Evolutionary conservation across 2,113 vertebrate species (phyloP), one percentile per base, ranked within the genome.

Genomic region (Phasianus colchicus): DNA sequence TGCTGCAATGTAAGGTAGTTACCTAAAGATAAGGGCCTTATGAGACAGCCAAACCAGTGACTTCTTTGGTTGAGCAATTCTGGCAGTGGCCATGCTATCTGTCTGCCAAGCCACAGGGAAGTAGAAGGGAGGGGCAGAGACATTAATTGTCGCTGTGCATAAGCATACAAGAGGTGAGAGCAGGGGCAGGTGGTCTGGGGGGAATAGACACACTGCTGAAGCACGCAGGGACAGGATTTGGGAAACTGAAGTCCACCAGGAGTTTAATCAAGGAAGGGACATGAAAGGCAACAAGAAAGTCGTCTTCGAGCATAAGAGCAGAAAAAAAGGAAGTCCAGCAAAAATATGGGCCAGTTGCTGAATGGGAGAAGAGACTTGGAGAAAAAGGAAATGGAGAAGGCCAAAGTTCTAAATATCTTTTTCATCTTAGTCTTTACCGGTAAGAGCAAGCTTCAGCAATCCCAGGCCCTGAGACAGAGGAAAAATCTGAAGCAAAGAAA

Each of bases 21-120:
- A 85, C 54, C 71, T 86, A 71, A 94, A 93, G 52, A 47, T 50
- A 88, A 84, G 43, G 82, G 87, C 34, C 50, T 83, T 80, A 50
- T 77, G 77, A 3, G 42, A 80, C 60, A 94, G 58, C 36, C 82
- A 73, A 94, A 83, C 42, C 54, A 66, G 93, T 87, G 57, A 87
- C 66, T 66, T 85, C 64, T 91, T 85, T 66, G 7, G 29, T 65
- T 63, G 64, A 91, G 72, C 64, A 88, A 12, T 89, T 91, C 91
- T 95, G 87, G 84, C 87, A 88, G 50, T 47, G 64, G 40, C 38
- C 66, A 13, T 10, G 55, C 67, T 70, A 36, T 92, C 71, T 82
- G 14, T 64, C 34, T 95, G 91, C 71, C 89, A 95, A 93, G 66
- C 13, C 4, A 0, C 42, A 64, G 55, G 18, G 50, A 87, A 85